Conservation (phyloP, 2,888 invertebrate species). For the Phyto melanocephala region DNA sequence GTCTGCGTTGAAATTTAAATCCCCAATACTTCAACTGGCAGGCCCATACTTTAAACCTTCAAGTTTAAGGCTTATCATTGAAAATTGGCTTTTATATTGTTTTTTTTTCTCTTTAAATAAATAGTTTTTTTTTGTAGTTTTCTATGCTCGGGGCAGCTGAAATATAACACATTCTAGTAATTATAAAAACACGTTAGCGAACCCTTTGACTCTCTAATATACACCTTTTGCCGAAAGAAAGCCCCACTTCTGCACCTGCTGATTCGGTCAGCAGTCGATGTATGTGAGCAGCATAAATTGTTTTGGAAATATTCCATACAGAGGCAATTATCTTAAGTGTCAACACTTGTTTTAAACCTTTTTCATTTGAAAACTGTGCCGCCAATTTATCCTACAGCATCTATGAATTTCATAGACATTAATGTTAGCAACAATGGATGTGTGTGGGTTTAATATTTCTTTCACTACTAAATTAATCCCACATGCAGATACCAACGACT, state of each 20-base stretch:
- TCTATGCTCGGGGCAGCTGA: slow-evolving; percentile 29
- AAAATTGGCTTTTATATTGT: too few species aligned
- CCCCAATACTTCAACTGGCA: too few species aligned
- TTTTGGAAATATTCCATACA: slow-evolving; percentile 35
- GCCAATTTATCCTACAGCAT: not conserved
- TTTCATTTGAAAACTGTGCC: slow-evolving; percentile 39
- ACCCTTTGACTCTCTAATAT: not conserved
- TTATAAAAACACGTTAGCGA: not conserved
- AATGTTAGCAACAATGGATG: not conserved
- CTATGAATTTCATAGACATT: not conserved
- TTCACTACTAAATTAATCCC: slow-evolving; percentile 32
- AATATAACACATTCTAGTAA: slow-evolving; percentile 7
- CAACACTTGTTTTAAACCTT: slow-evolving; percentile 53
- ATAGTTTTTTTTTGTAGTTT: not conserved
- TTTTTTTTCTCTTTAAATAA: too few species aligned
- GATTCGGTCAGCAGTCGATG: not conserved
- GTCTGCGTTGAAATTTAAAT: too few species aligned
- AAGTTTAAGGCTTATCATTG: too few species aligned
- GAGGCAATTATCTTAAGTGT: slow-evolving; percentile 54
- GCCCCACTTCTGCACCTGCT: slow-evolving; percentile 29
- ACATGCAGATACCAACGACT: slow-evolving; percentile 20
- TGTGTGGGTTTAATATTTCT: slow-evolving; percentile 29
- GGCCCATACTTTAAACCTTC: too few species aligned
- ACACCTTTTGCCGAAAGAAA: slow-evolving; percentile 15
- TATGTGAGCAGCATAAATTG: not conserved